Base-by-base conservation (phyloP, 53 echinoderm and acorn worm genomes). In the Paelopatides confundens region DNA sequence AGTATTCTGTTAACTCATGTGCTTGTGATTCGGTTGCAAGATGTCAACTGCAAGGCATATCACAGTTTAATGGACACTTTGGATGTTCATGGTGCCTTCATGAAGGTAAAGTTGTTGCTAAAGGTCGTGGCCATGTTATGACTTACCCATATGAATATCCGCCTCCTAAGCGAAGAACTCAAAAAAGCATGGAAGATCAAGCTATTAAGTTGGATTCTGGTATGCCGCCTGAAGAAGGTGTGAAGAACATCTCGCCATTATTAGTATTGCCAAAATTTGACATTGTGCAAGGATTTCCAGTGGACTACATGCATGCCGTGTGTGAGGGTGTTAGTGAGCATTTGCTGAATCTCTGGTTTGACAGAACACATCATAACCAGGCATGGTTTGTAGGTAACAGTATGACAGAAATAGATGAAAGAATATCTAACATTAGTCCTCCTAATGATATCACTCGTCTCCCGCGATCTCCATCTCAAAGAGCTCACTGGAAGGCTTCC, bases 401-500 rank as follows among this genome's bases (percentile, higher is more conserved):
- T 27, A 21, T 74, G 76, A 39, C 33, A 51, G 53, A 50, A 52
- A 21, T 54, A 27, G 36, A 79, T 27, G 31, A 63, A 14, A 36
- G 63, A 27, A 65, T 83, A 18, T 37, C 39, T 17, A 12, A 34
- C 28, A 87, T 87, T 38, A 79, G 65, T 39, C 62, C 82, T 3
- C 82, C 91, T 28, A 49, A 46, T 43, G 53, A 91, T 69, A 74
- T 91, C 29, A 54, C 91, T 4, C 33, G 87, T 21, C 36, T 87
- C 32, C 91, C 83, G 32, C 35, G 91, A 62, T 81, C 87, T 33
- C 66, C 87, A 23, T 38, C 65, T 38, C 38, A 87, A 17, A 82
- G 68, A 32, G 50, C 82, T 18, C 87, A 87, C 38, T 91, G 84
- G 91, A 91, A 91, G 66, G 91, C 87, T 54, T 91, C 91, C 18